Evolutionary conservation across 1,140 invertebrate species (phyloP), one percentile per base, ranked within the genome.

Genomic region (Drosophila arizonae): DNA sequence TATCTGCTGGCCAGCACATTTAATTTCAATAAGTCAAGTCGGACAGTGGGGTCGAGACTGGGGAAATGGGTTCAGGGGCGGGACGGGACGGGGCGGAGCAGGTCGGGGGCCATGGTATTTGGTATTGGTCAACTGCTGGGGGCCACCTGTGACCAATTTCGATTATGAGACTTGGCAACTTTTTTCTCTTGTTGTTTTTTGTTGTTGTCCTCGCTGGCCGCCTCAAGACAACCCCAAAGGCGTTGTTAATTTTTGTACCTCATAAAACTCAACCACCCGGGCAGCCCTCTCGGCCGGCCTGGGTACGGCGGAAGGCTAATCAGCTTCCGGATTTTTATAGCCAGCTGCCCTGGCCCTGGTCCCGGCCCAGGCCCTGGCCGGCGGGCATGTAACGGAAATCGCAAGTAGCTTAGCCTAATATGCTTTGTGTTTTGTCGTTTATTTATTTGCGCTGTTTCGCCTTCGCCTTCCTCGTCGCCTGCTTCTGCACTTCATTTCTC

Each of bases 71-170:
- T 11, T 13, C 24, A 5, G 13, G 43, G 43, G 9, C 21, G 4
- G n/a, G 17, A 11, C 36, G 10, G 56, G 21, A 1, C 11, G 6
- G 11, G 11, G 13, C 21, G 4, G n/a, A n/a, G 11, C 36, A 10
- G 56, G 21, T 2, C 11, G 6, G 11, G 11, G 26, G 52, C 46
- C 43, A 58, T 46, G 81, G 81, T 50, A 60, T 68, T 81, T 46
- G 81, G 81, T 50, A 60, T 68, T 81, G 81, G 81, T 86, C 81
- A 86, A 75, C 66, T 64, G 65, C 33, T 36, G 65, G 57, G 70
- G 76, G 79, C 72, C 87, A 90, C 87, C 88, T 90, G 87, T 88
- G 87, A 84, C 87, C 87, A 90, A 87, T 90, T 87, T 90, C 87
- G 87, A 90, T 90, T 90, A 90, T 90, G 85, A 89, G 85, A 80